Conservation (phyloP, 2,113 vertebrate species). For the Neotoma lepida region DNA sequence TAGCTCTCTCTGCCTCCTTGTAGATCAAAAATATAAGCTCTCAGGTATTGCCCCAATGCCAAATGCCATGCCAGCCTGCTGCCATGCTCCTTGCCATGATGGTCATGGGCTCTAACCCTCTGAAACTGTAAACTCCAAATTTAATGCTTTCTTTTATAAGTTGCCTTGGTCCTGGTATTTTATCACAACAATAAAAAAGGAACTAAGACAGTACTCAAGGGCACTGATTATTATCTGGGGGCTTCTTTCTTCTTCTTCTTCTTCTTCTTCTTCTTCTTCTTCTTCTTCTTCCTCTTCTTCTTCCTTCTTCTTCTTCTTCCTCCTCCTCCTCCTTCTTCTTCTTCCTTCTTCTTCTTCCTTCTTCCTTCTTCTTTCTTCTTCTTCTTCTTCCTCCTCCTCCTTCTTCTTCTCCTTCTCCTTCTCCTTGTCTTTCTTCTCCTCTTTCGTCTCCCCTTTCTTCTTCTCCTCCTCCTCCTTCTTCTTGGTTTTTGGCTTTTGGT, state of each 20-base stretch:
- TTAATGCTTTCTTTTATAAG: neutral
- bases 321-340: no score
- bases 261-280: no score
- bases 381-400: no score
- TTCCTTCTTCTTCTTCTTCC: no score
- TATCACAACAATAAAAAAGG: neutral
- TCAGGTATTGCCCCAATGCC: neutral
- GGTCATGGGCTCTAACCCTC: neutral
- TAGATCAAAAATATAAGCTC: neutral
- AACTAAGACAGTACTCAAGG: neutral
- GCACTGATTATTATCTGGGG: neutral
- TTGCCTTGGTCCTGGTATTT: neutral
- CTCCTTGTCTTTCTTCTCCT: accelerated
- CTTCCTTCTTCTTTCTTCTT: no score
- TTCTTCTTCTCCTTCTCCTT: no score
- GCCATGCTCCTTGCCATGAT: neutral
- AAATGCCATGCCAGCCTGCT: neutral
- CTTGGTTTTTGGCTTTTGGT: no score
- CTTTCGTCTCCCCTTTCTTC: accelerated
- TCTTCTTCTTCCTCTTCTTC: no score
- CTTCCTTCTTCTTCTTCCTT: no score
- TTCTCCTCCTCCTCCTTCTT: no score
- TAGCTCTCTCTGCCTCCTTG: neutral
- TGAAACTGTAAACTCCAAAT: neutral
- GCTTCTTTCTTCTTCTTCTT: no score